Evolutionary conservation across 2,113 vertebrate species (phyloP).

Genomic region (Forbesichthys agassizii): DNA sequence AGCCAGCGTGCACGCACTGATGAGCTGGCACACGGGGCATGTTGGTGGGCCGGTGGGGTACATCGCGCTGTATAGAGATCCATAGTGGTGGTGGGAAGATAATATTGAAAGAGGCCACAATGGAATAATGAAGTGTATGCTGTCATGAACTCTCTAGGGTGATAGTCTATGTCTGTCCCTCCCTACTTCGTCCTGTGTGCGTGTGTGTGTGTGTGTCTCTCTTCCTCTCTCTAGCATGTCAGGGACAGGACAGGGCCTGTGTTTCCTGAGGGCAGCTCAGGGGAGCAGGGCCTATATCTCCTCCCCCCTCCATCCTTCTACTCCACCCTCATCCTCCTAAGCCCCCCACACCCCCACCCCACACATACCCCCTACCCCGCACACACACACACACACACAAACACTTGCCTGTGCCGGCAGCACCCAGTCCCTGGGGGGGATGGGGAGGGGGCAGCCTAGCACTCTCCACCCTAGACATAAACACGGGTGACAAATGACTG

Average conservation of each 20-base stretch:
- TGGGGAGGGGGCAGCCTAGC: constrained; percentile 19
- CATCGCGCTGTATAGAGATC: constrained; percentile 21
- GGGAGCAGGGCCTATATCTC: constrained; percentile 23
- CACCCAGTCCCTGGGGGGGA: constrained; percentile 39
- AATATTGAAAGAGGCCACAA: constrained; percentile 51
- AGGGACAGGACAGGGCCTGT: constrained; percentile 49
- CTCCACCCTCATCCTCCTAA: constrained; percentile 32
- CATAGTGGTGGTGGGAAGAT: constrained; percentile 27
- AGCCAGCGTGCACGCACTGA: constrained; percentile 65
- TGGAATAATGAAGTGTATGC: constrained; percentile 1
- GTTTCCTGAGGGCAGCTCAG: constrained; percentile 52
- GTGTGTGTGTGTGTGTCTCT: constrained; percentile 22
- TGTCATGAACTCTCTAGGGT: constrained; percentile 2
- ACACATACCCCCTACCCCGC: neutral
- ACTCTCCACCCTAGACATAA: constrained; percentile 65
- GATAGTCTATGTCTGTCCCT: neutral
- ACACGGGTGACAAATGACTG: constrained; percentile 71
- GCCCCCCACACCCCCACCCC: constrained; percentile 26
- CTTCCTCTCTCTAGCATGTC: constrained; percentile 7
- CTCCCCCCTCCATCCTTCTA: neutral
- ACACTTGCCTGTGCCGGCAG: constrained; percentile 40
- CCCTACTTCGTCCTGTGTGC: constrained; percentile 13
- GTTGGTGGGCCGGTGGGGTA: too few species aligned
- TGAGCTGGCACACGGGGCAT: constrained; percentile 48
- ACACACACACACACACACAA: too few species aligned